Conservation (phyloP, 1,140 invertebrate species). For the Drosophila seguyi region DNA sequence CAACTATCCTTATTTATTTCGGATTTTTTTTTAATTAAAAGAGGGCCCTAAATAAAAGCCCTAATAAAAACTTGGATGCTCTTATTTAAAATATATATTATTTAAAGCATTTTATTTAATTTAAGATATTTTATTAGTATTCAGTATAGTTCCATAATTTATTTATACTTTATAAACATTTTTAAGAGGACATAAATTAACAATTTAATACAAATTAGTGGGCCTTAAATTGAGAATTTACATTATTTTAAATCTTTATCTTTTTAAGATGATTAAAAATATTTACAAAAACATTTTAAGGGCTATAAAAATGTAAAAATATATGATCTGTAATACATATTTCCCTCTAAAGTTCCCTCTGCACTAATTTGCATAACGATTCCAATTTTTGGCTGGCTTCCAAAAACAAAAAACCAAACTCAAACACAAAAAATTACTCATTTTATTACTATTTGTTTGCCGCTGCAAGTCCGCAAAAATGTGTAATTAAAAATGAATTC, state of each 20-base stretch:
- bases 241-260: background rate
- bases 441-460: conserved; percentile 37
- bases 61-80: too few relatives aligned
- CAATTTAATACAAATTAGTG: too few relatives aligned
- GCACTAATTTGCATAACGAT: conserved; percentile 17
- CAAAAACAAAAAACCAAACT: background rate
- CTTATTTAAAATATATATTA: too few relatives aligned
- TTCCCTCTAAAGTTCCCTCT: background rate
- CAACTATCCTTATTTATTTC: too few relatives aligned
- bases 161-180: too few relatives aligned
- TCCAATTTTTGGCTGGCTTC: conserved; percentile 7
- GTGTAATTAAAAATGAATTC: conserved; percentile 55
- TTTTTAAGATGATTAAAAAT: background rate
- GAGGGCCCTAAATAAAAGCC: too few relatives aligned
- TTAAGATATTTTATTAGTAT: too few relatives aligned
- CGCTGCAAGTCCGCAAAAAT: conserved; percentile 40
- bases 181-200: too few relatives aligned
- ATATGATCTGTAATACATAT: background rate
- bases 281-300: background rate
- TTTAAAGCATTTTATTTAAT: too few relatives aligned
- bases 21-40: too few relatives aligned
- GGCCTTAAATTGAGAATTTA: background rate
- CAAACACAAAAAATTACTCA: conserved; percentile 25
- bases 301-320: background rate
- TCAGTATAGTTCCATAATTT: too few relatives aligned